These are phyloP conservation scores for Danaus melanippus DNA, from an alignment of 1,140 invertebrate genomes.

Conservation along the genomic window DNA sequence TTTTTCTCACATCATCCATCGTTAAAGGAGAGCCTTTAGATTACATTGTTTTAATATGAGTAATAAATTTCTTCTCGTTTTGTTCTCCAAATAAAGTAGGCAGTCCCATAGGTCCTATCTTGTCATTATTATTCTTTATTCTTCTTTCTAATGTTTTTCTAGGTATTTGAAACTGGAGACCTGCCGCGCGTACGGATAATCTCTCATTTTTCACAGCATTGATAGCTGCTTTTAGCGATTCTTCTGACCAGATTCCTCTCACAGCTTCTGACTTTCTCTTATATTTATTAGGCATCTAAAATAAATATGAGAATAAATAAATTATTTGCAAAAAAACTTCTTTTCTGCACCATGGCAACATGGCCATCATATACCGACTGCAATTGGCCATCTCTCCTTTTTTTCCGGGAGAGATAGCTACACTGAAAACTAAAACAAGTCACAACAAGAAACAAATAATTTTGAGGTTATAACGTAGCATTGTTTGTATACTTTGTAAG, in stretches of 20 bases:
- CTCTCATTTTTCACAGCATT: constrained; percentile 15
- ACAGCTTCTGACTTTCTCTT: constrained; percentile 9
- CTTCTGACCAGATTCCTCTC: constrained; percentile 13
- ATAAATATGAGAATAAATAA: constrained; percentile 6
- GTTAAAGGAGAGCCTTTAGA: constrained; percentile 13
- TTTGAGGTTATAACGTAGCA: constrained; percentile 15
- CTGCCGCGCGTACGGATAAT: constrained; percentile 6
- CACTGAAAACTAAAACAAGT: constrained; percentile 9
- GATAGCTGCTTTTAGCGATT: constrained; percentile 13
- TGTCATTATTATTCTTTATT: constrained; percentile 14
- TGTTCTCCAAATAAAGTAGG: constrained; percentile 14
- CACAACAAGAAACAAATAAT: constrained; percentile 16
- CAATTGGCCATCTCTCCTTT: no score
- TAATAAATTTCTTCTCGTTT: constrained; percentile 13
- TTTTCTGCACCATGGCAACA: no score
- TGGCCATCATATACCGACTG: no score
- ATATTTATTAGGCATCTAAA: no score
- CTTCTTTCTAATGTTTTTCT: no score
- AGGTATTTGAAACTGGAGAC: no score
- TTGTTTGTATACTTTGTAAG: no score
- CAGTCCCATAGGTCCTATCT: constrained; percentile 15
- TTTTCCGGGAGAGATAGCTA: no score
- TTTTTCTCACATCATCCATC: constrained; percentile 5
- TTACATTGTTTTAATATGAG: constrained; percentile 13
- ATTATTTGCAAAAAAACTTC: no score